These are phyloP conservation scores for Polymixis lichenea DNA, from an alignment of 2,888 invertebrate species.

Conservation along the genomic window DNA sequence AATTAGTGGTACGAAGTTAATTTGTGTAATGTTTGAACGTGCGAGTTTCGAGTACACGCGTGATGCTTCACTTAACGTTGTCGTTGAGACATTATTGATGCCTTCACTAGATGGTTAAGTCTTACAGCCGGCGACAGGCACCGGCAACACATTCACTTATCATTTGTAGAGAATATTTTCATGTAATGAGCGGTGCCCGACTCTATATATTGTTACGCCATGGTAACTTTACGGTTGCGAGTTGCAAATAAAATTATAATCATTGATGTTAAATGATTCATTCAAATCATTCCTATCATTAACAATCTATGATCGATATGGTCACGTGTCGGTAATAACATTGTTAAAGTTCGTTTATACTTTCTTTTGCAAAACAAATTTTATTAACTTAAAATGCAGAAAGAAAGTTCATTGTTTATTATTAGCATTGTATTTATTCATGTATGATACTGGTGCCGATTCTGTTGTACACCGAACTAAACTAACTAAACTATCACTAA, in stretches of 20 bases:
- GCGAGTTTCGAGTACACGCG: conserved; percentile 78
- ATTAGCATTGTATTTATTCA: conserved; percentile 90
- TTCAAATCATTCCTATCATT: conserved; percentile 88
- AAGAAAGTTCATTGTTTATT: conserved; percentile 85
- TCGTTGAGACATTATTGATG: conserved; percentile 82
- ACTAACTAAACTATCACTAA: no score
- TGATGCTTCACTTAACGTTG: conserved; percentile 78
- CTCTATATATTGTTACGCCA: conserved; percentile 71
- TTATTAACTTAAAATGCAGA: conserved; percentile 81
- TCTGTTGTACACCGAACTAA: no score
- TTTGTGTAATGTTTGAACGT: conserved; percentile 82
- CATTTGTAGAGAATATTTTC: conserved; percentile 69
- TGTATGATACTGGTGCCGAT: conserved; percentile 90
- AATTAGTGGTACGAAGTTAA: conserved; percentile 84
- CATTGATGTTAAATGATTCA: conserved; percentile 80
- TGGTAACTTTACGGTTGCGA: conserved; percentile 72
- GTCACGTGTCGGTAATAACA: conserved; percentile 62
- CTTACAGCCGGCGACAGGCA: conserved; percentile 69
- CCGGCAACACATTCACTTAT: conserved; percentile 41
- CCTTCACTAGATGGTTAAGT: conserved; percentile 82
- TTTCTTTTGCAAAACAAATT: conserved; percentile 80
- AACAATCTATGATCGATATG: conserved; percentile 75
- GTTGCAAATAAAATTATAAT: conserved; percentile 72
- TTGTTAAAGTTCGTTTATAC: conserved; percentile 78
- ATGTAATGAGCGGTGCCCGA: conserved; percentile 56